phyloP scores from a whole-genome alignment of 2,113 vertebrate species.

The Pantherophis guttatus region DNA sequence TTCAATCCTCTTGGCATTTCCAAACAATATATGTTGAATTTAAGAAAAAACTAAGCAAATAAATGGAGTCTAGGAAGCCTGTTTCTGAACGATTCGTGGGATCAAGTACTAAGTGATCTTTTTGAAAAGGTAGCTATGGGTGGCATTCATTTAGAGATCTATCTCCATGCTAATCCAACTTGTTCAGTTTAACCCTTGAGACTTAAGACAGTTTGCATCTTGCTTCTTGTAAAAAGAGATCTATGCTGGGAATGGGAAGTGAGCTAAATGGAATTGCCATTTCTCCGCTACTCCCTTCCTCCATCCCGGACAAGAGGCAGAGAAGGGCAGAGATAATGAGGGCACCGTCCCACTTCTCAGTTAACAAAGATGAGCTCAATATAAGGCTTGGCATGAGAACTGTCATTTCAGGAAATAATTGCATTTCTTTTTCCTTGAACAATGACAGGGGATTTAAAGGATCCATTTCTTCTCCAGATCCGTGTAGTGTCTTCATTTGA shows the following conservation, averaged over 20 bases:
- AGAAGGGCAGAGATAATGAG: constrained; percentile 2
- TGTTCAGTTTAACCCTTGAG: not conserved
- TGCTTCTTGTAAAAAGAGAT: not conserved
- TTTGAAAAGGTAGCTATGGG: not conserved
- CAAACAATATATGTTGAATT: not conserved
- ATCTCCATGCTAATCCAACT: not conserved
- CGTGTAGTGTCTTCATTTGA: not conserved
- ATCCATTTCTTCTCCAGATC: not conserved
- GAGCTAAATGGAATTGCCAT: not conserved
- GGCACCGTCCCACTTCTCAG: not conserved
- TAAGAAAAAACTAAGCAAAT: not conserved
- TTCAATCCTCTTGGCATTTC: not conserved
- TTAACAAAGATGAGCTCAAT: not conserved
- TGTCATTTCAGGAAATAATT: not conserved
- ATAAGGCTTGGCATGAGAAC: not conserved
- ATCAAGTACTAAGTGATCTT: not conserved
- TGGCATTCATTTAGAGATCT: not conserved
- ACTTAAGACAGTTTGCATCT: not conserved
- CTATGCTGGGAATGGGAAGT: not conserved
- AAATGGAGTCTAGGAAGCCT: not conserved
- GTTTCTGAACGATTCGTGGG: not conserved
- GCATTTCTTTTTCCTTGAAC: not conserved
- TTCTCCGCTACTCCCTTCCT: not conserved
- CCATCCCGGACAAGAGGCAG: not conserved
- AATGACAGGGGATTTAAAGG: not conserved